These are phyloP conservation scores for Drosophila lacertosa DNA, from an alignment of 1,140 invertebrate genomes.

Conservation along the genomic window DNA sequence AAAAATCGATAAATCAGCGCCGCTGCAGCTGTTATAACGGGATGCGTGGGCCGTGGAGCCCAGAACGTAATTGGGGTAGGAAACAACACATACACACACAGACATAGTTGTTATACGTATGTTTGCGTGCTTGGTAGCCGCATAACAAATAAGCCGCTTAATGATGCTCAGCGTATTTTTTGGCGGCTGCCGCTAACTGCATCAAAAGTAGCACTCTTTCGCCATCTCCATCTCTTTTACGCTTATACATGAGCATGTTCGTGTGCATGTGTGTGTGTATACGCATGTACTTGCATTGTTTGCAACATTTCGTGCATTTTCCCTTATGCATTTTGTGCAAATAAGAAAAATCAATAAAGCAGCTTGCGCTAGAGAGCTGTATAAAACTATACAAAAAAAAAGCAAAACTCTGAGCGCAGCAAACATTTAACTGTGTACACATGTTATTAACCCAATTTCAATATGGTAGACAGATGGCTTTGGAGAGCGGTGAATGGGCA, in stretches of 20 bases:
- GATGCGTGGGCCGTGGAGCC: slow-evolving; percentile 68
- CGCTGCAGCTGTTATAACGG: slow-evolving; percentile 65
- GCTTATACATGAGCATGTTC: not conserved
- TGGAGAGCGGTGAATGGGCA: not conserved
- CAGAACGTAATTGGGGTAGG: slow-evolving; percentile 64
- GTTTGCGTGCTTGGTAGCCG: slow-evolving; percentile 19
- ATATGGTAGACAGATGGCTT: slow-evolving; percentile 44
- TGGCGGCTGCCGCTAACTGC: slow-evolving; percentile 30
- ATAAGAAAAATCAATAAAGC: slow-evolving; percentile 76
- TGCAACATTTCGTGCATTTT: slow-evolving; percentile 36
- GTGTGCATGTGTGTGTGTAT: slow-evolving; percentile 5
- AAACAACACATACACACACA: slow-evolving; percentile 24
- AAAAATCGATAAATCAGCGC: slow-evolving; percentile 81
- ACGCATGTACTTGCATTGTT: slow-evolving; percentile 25
- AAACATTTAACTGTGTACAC: slow-evolving; percentile 57
- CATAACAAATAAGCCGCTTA: slow-evolving; percentile 57
- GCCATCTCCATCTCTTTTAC: slow-evolving; percentile 7
- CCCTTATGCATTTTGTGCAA: slow-evolving; percentile 55
- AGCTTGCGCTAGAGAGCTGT: slow-evolving; percentile 17
- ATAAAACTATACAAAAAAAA: slow-evolving; percentile 46
- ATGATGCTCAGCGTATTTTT: slow-evolving; percentile 45
- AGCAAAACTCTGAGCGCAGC: slow-evolving; percentile 56
- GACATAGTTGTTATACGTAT: not conserved
- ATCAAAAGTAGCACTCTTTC: too few relatives aligned
- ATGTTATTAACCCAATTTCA: slow-evolving; percentile 76